Evolutionary conservation across 2,888 invertebrate species (phyloP).

Genomic region (Catotricha subobsoleta): DNA sequence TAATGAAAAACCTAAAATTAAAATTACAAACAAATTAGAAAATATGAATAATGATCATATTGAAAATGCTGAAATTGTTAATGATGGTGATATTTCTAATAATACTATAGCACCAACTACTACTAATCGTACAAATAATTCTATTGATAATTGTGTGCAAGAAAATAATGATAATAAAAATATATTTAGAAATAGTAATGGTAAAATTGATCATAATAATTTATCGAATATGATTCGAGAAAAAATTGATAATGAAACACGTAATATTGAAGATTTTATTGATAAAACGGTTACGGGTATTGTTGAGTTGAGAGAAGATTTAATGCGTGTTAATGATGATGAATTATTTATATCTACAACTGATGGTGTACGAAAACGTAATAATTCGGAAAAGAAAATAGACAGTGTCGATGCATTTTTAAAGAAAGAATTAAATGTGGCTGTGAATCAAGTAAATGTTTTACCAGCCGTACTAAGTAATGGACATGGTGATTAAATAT

Average conservation of each 20-base stretch:
- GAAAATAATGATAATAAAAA: too few species aligned
- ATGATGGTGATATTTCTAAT: not conserved
- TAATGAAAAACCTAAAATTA: not conserved
- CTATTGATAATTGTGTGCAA: conserved; percentile 18
- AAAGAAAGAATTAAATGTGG: conserved; percentile 30
- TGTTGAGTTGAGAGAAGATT: conserved; percentile 29
- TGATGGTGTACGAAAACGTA: conserved; percentile 24
- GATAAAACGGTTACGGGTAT: conserved; percentile 31
- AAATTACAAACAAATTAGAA: not conserved
- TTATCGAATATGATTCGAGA: conserved; percentile 27
- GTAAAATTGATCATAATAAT: conserved; percentile 29
- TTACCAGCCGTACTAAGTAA: conserved; percentile 29
- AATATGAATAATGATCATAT: not conserved
- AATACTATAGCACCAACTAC: not conserved
- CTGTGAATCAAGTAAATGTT: conserved; percentile 28
- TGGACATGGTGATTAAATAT: conserved; percentile 27
- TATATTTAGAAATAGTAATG: too few species aligned
- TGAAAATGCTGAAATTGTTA: not conserved
- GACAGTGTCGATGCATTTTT: conserved; percentile 18
- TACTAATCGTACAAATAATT: conserved; percentile 1
- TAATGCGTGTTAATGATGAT: conserved; percentile 24
- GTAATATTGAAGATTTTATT: conserved; percentile 30
- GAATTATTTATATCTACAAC: conserved; percentile 13
- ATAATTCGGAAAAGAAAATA: conserved; percentile 9
- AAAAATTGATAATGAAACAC: conserved; percentile 28